Base-by-base conservation (phyloP, 2,888 invertebrate species). In the Petrolisthes manimaculis region DNA sequence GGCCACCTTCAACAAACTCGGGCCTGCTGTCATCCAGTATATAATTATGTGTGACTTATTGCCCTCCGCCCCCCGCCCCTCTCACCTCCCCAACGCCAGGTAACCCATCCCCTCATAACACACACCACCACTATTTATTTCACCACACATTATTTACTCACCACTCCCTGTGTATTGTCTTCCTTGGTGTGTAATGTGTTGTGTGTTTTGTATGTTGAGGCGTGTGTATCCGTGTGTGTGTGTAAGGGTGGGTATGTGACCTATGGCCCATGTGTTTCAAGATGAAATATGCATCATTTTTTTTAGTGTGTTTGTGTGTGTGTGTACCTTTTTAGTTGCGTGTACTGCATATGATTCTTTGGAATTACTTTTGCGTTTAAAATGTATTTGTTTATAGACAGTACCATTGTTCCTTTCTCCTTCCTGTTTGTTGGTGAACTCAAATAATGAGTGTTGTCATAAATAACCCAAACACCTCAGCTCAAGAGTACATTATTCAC, bases 11-110 rank as follows among this genome's bases (percentile, higher is more conserved):
- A 86, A 86, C 86, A 77, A 83, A 78, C 83, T 56, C 83, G 81
- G 83, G 77, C 83, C 83, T 78, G 6, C 86, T 86, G 86, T 86
- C 86, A 83, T 77, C 21, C 21, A 67, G 83, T 53, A 71, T 83
- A 86, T 86, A 86, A 86, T 86, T 86, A 86, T 78, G 14, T 18
- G 56, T 86, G 86, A 86, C 86, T 86, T 86, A 86, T 75, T 75
- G 69, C 83, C 83, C 67, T 67, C 82, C 12, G 61, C 82, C n/a
- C n/a, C n/a, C n/a, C n/a, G n/a, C n/a, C n/a, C n/a, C 67, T 83
- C 83, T 86, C 83, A 86, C 83, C 86, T 86, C 75, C 12, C 37
- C 83, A 9, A 75, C 14, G 9, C 80, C 69, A 69, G 86, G 83
- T 86, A 86, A 83, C 81, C 78, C 53, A 83, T 77, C 82, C 82